Base-by-base conservation (phyloP, 2,113 vertebrate genomes). In the Calidris pugnax region DNA sequence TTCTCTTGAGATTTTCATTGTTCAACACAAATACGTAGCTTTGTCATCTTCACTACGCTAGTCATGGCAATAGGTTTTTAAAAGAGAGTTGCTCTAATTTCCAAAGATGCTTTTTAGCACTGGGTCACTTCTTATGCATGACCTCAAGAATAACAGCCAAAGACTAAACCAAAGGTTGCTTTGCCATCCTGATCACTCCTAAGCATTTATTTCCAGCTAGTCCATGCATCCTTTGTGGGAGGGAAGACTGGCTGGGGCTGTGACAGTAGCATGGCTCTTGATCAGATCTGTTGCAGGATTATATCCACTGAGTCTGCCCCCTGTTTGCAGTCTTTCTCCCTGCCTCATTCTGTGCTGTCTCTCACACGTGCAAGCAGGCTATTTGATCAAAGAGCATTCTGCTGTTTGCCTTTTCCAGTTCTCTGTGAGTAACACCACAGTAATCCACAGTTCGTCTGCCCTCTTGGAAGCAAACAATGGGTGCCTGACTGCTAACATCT, bases 401-500 rank as follows among this genome's bases (percentile, higher is more conserved):
- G 60, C 80, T 87, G 30, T 92, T 92, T 80, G 56, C 59, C 51
- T 91, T 53, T 69, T 83, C 51, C 87, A 68, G 32, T 81, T 68
- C 72, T 57, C 7, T 74, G 3, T 80, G 74, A 91, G 35, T 72
- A 87, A 78, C 32, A 45, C 24, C 39, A n/a, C 64, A 82, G 8
- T 89, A 72, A 90, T 87, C 66, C 56, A 8, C 50, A 55, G 37
- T 57, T 56, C 37, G 32, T 56, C 41, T 93, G 77, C 45, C 62
- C 43, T 75, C n/a, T 64, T 75, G 50, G 56, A 82, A 85, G 53
- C 73, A 85, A 89, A 80, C 69, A 83, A 51, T 37, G 20, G 20
- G 33, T 89, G 43, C 32, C 62, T 96, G 67, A 95, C 74, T 95
- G 12, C 72, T 96, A 30, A 84, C 85, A 82, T 96, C 71, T 95